Evolutionary conservation across 2,797 vertebrate species (phyloP).

Genomic region (Siniperca scherzeri): DNA sequence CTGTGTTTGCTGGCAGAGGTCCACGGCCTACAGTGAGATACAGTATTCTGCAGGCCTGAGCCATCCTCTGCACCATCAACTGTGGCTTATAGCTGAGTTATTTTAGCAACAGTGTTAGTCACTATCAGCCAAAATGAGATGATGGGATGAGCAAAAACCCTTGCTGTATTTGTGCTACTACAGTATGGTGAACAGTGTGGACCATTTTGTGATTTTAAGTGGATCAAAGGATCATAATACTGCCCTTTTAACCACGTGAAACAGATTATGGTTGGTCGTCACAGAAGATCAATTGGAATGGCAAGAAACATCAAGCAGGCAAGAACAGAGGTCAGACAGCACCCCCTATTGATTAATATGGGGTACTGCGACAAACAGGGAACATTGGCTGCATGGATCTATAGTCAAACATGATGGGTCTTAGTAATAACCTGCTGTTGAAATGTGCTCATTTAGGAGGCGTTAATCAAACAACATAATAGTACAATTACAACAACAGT

Average conservation of each 20-base stretch:
- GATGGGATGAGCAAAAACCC: constrained; percentile 40
- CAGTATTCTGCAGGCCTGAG: constrained; percentile 61
- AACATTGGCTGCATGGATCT: background rate
- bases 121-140: constrained; percentile 57
- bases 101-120: constrained; percentile 63
- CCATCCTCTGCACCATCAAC: constrained; percentile 71
- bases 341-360: constrained; percentile 58
- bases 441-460: background rate
- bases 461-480: background rate
- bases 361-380: constrained; percentile 34
- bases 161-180: constrained; percentile 39
- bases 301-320: constrained; percentile 15
- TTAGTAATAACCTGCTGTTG: background rate
- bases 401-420: background rate
- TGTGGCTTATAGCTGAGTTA: constrained; percentile 51
- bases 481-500: background rate
- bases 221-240: constrained; percentile 54
- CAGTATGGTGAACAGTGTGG: constrained; percentile 31
- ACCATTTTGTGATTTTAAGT: constrained; percentile 50
- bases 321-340: constrained; percentile 47
- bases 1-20: constrained; percentile 71
- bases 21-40: constrained; percentile 75
- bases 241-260: constrained; percentile 58
- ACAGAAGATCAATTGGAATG: constrained; percentile 53
- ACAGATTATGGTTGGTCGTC: constrained; percentile 58